Percentiles rank a stretch among this genome's conserved stretches.
Evolutionary conservation across 2,113 vertebrate genomes (phyloP).

Genomic region (Pristiophorus japonicus): DNA sequence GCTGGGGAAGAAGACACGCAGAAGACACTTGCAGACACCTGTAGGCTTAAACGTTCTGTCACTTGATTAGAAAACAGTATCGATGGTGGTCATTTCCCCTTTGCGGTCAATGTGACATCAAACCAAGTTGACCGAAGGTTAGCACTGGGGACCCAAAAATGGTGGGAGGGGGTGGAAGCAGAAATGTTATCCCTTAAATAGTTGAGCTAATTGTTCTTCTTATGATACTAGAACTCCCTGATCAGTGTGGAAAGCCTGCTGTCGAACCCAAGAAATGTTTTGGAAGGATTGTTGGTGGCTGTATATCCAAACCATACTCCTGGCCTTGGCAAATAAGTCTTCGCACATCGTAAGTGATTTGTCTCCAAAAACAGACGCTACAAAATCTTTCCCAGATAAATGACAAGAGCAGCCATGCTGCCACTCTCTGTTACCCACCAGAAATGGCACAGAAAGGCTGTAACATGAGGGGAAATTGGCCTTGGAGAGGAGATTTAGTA

Average conservation of each 20-base stretch:
- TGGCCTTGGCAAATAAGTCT: constrained; percentile 98
- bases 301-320: constrained; percentile 69
- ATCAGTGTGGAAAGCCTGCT: constrained; percentile 69
- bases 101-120: background rate
- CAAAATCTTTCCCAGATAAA: background rate
- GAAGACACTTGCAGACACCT: too few species aligned
- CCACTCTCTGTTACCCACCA: background rate
- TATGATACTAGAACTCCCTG: background rate
- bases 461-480: background rate
- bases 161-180: background rate
- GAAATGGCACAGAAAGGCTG: background rate
- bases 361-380: background rate
- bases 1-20: background rate
- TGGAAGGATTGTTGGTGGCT: constrained; percentile 86
- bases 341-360: constrained; percentile 61
- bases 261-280: constrained; percentile 69
- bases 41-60: background rate
- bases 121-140: background rate
- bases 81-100: background rate
- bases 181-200: background rate
- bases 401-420: background rate
- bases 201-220: background rate
- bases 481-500: background rate
- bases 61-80: too few species aligned
- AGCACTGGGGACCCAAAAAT: background rate